These are phyloP conservation scores for Tachyglossus aculeatus DNA, from an alignment of 2,797 vertebrate genomes.

Conservation along the genomic window DNA sequence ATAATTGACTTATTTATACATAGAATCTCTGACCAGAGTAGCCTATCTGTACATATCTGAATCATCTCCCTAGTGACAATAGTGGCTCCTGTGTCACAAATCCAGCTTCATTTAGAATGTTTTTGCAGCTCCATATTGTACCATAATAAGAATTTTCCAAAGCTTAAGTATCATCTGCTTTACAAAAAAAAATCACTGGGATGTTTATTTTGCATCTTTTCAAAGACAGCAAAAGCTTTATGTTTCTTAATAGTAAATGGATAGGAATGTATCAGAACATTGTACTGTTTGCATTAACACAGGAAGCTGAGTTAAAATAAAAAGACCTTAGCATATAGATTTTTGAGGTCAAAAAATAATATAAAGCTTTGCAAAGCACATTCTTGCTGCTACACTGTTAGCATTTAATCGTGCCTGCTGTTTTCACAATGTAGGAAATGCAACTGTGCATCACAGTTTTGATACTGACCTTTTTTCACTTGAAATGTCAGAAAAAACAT, in stretches of 20 bases:
- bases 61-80: no score
- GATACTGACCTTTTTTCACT: background rate
- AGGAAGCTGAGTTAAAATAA: background rate
- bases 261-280: background rate
- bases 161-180: background rate
- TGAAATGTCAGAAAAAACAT: background rate
- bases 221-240: background rate
- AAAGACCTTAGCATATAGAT: background rate
- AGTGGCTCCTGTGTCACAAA: background rate
- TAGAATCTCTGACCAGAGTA: no score
- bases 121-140: background rate
- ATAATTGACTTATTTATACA: no score
- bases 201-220: background rate
- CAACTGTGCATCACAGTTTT: constrained; percentile 24
- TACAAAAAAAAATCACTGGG: background rate
- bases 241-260: background rate
- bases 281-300: background rate
- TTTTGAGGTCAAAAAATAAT: constrained; percentile 22
- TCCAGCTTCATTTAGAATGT: background rate
- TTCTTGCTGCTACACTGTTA: background rate
- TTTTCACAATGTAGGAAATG: constrained; percentile 23
- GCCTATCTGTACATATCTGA: no score
- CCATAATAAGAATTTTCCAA: background rate
- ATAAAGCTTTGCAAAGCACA: constrained; percentile 21
- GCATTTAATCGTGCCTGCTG: background rate